Base-by-base conservation (phyloP, 2,797 vertebrate genomes). In the Pseudotriccus pelzelni region DNA sequence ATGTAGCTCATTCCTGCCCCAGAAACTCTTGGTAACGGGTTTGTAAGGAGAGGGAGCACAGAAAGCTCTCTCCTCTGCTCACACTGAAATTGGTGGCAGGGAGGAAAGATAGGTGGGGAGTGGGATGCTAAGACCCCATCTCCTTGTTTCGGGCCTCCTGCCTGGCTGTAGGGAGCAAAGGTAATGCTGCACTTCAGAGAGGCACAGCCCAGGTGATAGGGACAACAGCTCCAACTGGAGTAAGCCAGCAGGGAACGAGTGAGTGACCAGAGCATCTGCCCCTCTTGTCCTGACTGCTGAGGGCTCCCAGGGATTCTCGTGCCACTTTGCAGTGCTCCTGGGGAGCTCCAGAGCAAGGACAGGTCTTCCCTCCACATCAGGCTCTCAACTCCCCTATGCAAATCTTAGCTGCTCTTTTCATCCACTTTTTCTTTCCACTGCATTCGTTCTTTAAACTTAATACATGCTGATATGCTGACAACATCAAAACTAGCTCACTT, bases 381-480 rank as follows among this genome's bases (percentile, higher is more conserved):
- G 36, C 24, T 84, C 15, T 53, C n/a, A 44, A 28, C 12, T 2
- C 9, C 39, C 25, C 52, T 47, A 4, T 3, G 12, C 27, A 76
- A 67, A 89, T 7, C 12, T 80, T 77, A 14, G 22, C 15, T 50
- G 27, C 11, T 81, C 76, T 78, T 82, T 58, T 47, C 12, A 53
- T 41, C 32, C 19, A 30, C 24, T 28, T 81, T 74, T 80, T 34
- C 10, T 55, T 77, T 70, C 46, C 50, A 43, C 10, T 39, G 25
- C 9, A 43, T 87, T 75, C 0, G 4, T 75, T 80, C 36, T 88
- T 90, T 52, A 59, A 63, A 59, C 30, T n/a, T 43, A 56, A 49
- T 30, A 30, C 13, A 39, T 0, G 3, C 14, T 37, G 59, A 23
- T 67, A 22, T 0, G 6, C 20, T 44, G 58, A 14, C 11, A 79